These are phyloP conservation scores for Lophotis ruficrista DNA, from an alignment of 2,113 vertebrate species.

Conservation along the genomic window DNA sequence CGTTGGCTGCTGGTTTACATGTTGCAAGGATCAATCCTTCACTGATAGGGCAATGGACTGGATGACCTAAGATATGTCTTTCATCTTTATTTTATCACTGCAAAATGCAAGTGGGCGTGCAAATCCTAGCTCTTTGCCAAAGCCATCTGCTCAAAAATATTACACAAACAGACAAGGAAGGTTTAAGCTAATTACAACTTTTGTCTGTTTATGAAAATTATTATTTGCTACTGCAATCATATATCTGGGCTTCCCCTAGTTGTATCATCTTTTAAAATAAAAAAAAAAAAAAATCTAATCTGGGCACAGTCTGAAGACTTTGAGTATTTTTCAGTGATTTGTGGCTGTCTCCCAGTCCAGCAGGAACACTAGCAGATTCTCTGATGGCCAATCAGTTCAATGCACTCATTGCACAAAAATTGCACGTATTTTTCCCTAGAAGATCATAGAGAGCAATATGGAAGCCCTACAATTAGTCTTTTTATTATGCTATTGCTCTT, in stretches of 20 bases:
- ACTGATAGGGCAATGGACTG: slow-evolving; percentile 31
- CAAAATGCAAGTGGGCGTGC: slow-evolving; percentile 65
- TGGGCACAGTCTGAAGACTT: background rate
- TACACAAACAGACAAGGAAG: slow-evolving; percentile 58
- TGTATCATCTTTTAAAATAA: background rate
- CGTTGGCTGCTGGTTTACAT: slow-evolving; percentile 47
- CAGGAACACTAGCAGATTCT: background rate
- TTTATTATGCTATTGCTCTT: background rate
- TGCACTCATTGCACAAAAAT: background rate
- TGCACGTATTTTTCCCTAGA: background rate
- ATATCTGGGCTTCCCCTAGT: background rate
- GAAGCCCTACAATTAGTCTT: background rate
- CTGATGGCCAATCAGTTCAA: background rate
- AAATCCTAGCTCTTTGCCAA: slow-evolving; percentile 62
- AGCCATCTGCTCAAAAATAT: slow-evolving; percentile 69
- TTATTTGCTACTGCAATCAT: background rate
- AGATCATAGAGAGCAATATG: background rate
- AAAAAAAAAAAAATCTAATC: background rate
- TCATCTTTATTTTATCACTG: slow-evolving; percentile 68
- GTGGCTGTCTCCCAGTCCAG: background rate
- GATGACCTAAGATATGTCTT: slow-evolving; percentile 50
- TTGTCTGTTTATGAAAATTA: slow-evolving; percentile 44
- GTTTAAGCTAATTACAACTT: slow-evolving; percentile 62
- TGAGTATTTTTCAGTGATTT: background rate
- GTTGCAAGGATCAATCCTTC: slow-evolving; percentile 52